phyloP scores from a whole-genome alignment of 2,888 invertebrate species.

The Lithosia quadra region DNA sequence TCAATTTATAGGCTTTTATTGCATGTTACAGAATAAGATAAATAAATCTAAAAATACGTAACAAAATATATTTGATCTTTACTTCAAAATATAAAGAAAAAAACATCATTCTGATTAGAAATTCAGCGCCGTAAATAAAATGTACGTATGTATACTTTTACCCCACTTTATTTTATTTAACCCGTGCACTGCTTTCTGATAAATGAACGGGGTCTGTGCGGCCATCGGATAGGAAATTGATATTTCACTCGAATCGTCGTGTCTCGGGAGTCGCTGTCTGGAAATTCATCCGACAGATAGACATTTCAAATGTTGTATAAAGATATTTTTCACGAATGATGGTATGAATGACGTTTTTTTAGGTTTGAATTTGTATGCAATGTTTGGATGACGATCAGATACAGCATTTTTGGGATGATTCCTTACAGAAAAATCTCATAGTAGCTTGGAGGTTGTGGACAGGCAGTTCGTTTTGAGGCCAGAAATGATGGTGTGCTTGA shows the following conservation, averaged over 20 bases:
- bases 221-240: constrained; percentile 76
- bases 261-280: constrained; percentile 51
- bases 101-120: neutral
- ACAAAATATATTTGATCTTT: no score
- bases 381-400: neutral
- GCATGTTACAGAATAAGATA: no score
- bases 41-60: no score
- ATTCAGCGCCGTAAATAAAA: neutral
- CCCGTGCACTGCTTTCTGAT: constrained; percentile 60
- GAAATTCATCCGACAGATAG: constrained; percentile 48
- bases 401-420: no score
- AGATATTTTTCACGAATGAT: constrained; percentile 32
- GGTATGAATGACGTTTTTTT: constrained; percentile 18
- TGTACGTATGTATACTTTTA: neutral
- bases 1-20: neutral
- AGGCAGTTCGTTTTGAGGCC: no score
- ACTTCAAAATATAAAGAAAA: neutral
- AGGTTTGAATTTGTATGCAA: neutral
- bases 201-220: constrained; percentile 69
- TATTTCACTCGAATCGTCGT: constrained; percentile 72
- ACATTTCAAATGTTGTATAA: constrained; percentile 46
- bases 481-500: no score
- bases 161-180: constrained; percentile 59
- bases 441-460: no score
- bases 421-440: no score